Percentiles rank a stretch among this genome's conserved stretches.
These are phyloP conservation scores for Seriola rivoliana DNA, from an alignment of 2,113 vertebrate species.

Conservation along the genomic window DNA sequence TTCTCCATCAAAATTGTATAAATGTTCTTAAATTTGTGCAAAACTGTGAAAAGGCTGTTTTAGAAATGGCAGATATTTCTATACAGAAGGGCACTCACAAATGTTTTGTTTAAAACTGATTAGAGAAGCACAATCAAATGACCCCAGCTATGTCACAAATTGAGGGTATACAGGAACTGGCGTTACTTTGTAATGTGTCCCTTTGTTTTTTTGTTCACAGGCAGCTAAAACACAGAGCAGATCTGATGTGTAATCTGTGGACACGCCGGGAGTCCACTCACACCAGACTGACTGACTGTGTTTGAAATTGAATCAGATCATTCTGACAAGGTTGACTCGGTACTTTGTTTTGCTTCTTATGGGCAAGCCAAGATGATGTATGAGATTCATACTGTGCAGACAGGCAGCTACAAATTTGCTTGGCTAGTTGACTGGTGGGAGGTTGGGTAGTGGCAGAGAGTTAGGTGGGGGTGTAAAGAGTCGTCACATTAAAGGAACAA, in stretches of 20 bases:
- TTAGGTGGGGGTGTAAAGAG: conserved; percentile 14
- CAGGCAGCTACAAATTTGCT: conserved; percentile 85
- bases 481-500: conserved; percentile 65
- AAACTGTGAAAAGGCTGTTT: background rate
- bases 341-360: conserved; percentile 64
- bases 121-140: background rate
- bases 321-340: conserved; percentile 71
- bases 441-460: conserved; percentile 32
- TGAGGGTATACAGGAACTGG: background rate
- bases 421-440: conserved; percentile 77
- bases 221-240: background rate
- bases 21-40: background rate
- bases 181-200: background rate
- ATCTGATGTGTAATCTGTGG: conserved; percentile 46
- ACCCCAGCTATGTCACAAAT: background rate
- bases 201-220: conserved; percentile 42
- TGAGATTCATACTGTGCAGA: conserved; percentile 83
- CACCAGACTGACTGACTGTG: conserved; percentile 44
- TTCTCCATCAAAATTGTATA: background rate
- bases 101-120: background rate
- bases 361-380: conserved; percentile 82
- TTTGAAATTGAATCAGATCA: conserved; percentile 52
- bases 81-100: too few species aligned
- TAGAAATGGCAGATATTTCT: background rate
- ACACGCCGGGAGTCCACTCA: conserved; percentile 47